Base-by-base conservation (phyloP, 35 echinoderm and acorn worm species). In the Ophiothrix spiculata region DNA sequence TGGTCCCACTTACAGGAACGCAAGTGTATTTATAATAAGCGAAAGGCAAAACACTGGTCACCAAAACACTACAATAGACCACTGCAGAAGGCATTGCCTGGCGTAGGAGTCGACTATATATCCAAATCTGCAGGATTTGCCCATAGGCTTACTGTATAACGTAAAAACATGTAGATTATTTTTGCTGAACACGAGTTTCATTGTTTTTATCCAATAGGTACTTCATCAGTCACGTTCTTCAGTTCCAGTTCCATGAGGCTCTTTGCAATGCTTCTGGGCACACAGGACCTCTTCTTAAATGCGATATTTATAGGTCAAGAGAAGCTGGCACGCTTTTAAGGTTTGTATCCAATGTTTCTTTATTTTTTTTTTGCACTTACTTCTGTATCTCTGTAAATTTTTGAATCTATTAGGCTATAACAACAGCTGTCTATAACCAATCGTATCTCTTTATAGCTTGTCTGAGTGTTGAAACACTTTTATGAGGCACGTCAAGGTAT, bases 231-330 rank as follows among this genome's bases (percentile, higher is more conserved):
- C 87, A 75, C 75, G 74, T 97, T 40, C 84, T 97, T 34, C 91
- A 93, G 75, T 97, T 97, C 75, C 94, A 97, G 64, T 97, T 97
- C 40, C 94, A 97, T 39, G 45, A 97, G 37, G 63, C 91, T 32
- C 41, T 97, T 3, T 97, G 94, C 31, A 75, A 86, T 17, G 91
- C 91, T 1, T 83, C 94, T 25, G 75, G 60, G 0, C 94, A 93
- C 33, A 81, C 77, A 0, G 94, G 87, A 31, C 87, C 87, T 32
- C 80, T 97, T 19, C 49, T 91, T 49, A 87, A 90, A 69, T 97
- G 94, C 85, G 94, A 97, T 76, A 90, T 97, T 33, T 92, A 97
- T 28, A 31, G 85, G 23, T 93, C 91, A 0, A 64, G 31, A 31
- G 91, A 90, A 56, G 94, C 94, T 17, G 94, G 94, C 31, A 90